Base-by-base conservation (phyloP, 2,113 vertebrate genomes). In the Pelodiscus sinensis region DNA sequence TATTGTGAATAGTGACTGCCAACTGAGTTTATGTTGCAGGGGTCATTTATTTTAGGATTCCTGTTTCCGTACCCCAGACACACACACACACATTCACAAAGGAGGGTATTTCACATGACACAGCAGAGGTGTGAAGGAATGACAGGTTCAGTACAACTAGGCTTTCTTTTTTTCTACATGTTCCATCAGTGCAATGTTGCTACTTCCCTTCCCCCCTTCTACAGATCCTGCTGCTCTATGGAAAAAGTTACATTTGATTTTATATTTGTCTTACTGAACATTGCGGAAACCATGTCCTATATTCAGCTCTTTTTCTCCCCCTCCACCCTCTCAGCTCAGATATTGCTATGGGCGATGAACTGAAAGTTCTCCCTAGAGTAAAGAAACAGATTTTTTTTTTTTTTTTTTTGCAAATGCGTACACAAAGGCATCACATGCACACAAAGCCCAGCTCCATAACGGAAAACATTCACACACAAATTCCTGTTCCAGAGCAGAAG, bases 321-420 rank as follows among this genome's bases (percentile, higher is more conserved):
- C 15, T 4, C 27, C 90, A 21, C 62, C 73, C 5, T 50, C 18
- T 85, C 3, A 21, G 25, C 56, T 55, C 6, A 9, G 31, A 35
- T 81, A 84, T 27, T 94, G 91, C 65, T 75, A 12, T 52, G 6
- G 14, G 52, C 85, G 87, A 86, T 95, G 87, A 95, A 88, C 29
- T 58, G 79, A 89, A 96, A 95, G 68, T 81, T 81, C 54, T 90
- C 52, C 78, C 55, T 0, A 3, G 54, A 93, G 29, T 81, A 71
- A 88, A 94, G 55, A 88, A 95, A 93, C 16, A 91, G 68, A 88
- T 91, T 95, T 3, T 21, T 97, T 82, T 81, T 91, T 95, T 3
- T 21, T 97, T 82, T 81, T 31, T 52, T 7, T 25, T 50, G 19
- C 38, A 52, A 15, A 78, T 52, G 58, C 51, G 19, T 52, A 51